A percentile compares a stretch with the other conserved stretches of the same genome.
These are phyloP conservation scores for Pristionchus maxplancki DNA, from an alignment of 2,888 invertebrate genomes.

Conservation along the genomic window DNA sequence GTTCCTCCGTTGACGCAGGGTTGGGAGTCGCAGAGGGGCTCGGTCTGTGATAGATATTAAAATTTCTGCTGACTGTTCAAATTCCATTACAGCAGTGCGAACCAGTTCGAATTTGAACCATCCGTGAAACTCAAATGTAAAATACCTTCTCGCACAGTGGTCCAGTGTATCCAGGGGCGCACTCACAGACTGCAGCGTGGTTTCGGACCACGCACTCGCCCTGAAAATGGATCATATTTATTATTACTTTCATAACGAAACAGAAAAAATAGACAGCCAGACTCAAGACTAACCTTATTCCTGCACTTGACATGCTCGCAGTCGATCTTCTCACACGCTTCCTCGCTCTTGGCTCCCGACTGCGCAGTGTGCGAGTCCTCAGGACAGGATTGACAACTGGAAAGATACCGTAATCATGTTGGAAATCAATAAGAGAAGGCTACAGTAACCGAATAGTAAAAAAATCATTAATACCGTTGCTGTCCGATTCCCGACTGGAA, in stretches of 20 bases:
- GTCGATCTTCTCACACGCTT: constrained; percentile 56
- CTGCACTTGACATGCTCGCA: constrained; percentile 48
- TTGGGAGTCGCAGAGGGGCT: constrained; percentile 89
- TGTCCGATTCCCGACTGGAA: constrained; percentile 91
- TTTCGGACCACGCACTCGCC: constrained; percentile 68
- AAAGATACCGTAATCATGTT: background rate
- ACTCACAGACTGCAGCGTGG: constrained; percentile 83
- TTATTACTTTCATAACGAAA: background rate
- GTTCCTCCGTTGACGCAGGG: constrained; percentile 94
- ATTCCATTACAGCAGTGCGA: too few species aligned
- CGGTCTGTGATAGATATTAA: constrained; percentile 46
- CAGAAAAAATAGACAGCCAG: too few species aligned
- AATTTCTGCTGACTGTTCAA: too few species aligned
- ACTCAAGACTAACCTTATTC: constrained; percentile 28
- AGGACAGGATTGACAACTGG: constrained; percentile 54
- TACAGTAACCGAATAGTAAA: background rate
- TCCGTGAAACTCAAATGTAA: background rate
- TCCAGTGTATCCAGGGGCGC: constrained; percentile 91
- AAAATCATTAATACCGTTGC: constrained; percentile 82
- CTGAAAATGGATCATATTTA: too few species aligned
- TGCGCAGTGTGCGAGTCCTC: constrained; percentile 67
- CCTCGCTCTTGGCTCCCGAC: constrained; percentile 62
- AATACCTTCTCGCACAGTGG: constrained; percentile 87
- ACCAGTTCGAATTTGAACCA: background rate
- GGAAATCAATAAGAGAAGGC: background rate